These are phyloP conservation scores for Tetranychus truncatus DNA, from an alignment of 2,888 invertebrate species.

Conservation along the genomic window DNA sequence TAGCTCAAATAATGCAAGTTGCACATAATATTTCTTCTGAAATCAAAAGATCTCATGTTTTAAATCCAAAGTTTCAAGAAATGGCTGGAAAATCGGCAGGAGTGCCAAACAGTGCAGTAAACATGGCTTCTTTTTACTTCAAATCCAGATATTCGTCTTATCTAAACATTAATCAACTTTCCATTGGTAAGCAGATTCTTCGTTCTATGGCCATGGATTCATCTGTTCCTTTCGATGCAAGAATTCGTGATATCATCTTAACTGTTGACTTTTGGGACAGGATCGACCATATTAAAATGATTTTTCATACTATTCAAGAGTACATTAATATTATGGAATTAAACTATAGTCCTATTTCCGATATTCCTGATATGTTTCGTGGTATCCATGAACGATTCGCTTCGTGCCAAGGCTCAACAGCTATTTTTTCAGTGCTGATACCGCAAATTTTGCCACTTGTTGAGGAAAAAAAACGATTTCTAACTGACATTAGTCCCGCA, in stretches of 20 bases:
- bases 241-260: background rate
- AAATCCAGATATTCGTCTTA: background rate
- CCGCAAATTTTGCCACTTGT: background rate
- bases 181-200: background rate
- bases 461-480: background rate
- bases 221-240: background rate
- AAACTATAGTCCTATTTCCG: background rate
- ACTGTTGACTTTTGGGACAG: background rate
- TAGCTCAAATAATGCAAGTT: background rate
- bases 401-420: background rate
- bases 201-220: background rate
- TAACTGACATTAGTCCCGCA: background rate
- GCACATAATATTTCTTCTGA: background rate
- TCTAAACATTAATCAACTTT: background rate
- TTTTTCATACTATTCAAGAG: background rate
- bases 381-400: background rate
- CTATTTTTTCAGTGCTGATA: background rate
- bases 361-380: background rate
- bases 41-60: background rate
- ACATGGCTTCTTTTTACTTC: background rate
- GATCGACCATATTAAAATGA: background rate
- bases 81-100: background rate
- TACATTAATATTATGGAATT: background rate
- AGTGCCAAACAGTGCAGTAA: background rate
- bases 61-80: background rate